Percentiles rank a stretch among this genome's conserved stretches.
These are phyloP conservation scores for Radopholus similis DNA, from an alignment of 1,140 invertebrate genomes.

Conservation along the genomic window DNA sequence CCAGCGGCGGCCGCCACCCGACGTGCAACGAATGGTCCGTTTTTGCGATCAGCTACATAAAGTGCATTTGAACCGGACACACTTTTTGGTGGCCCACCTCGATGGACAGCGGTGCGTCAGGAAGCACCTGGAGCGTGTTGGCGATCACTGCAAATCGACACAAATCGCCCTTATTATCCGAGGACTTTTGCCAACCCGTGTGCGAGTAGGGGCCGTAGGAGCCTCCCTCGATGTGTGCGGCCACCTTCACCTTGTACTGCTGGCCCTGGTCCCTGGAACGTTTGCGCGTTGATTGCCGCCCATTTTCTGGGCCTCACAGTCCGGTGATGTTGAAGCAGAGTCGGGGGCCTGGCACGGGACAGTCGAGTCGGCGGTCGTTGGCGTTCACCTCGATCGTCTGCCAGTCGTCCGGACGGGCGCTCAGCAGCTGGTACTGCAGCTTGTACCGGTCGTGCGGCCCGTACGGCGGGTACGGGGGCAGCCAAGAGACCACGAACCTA, in stretches of 20 bases:
- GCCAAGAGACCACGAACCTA: constrained; percentile 33
- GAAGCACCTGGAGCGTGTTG: constrained; percentile 58
- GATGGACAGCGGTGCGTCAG: constrained; percentile 57
- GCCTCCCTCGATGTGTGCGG: constrained; percentile 56
- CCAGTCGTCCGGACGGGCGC: constrained; percentile 42
- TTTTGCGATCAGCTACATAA: constrained; percentile 53
- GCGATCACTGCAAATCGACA: constrained; percentile 40
- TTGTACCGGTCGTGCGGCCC: constrained; percentile 60
- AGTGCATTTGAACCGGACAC: too few species aligned
- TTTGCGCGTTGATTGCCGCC: too few species aligned
- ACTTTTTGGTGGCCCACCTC: too few species aligned
- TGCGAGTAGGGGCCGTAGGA: constrained; percentile 55
- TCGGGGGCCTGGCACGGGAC: constrained; percentile 51
- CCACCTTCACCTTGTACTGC: constrained; percentile 58
- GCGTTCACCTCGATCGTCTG: constrained; percentile 43
- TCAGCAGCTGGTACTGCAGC: constrained; percentile 53
- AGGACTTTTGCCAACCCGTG: constrained; percentile 13
- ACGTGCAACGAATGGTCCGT: constrained; percentile 60
- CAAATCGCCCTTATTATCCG: not conserved
- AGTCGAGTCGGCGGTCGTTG: constrained; percentile 51
- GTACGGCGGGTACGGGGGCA: constrained; percentile 52
- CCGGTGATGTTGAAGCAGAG: constrained; percentile 60
- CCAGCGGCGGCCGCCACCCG: constrained; percentile 54
- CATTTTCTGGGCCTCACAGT: too few species aligned
- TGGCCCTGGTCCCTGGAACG: constrained; percentile 55